phyloP scores from a whole-genome alignment of 2,797 vertebrate species.

The Schizopygopsis malacanthus region DNA sequence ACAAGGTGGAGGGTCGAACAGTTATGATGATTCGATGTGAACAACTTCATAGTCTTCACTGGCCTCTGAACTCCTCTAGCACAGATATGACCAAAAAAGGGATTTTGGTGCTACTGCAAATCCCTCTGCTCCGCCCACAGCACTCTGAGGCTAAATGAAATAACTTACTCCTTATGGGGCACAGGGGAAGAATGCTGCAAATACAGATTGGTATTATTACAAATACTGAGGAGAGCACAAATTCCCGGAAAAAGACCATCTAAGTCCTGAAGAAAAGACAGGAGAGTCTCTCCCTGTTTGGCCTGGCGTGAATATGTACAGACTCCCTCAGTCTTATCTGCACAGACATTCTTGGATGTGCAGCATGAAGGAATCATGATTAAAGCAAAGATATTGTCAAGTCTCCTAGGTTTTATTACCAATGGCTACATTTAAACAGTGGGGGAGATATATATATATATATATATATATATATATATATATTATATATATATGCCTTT shows the following conservation, averaged over 20 bases:
- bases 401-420: neutral
- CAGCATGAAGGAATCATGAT: slow-evolving; percentile 3
- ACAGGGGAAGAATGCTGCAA: slow-evolving; percentile 65
- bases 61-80: slow-evolving; percentile 66
- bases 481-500: too few relatives aligned
- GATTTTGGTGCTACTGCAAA: slow-evolving; percentile 67
- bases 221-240: slow-evolving; percentile 48
- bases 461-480: neutral
- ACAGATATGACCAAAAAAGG: slow-evolving; percentile 82
- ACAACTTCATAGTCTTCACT: slow-evolving; percentile 64
- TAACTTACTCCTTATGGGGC: slow-evolving; percentile 51
- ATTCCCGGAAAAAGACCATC: slow-evolving; percentile 21
- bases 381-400: neutral
- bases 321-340: neutral
- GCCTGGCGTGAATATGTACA: neutral
- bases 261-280: slow-evolving; percentile 33
- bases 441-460: neutral
- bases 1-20: slow-evolving; percentile 63
- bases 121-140: slow-evolving; percentile 64
- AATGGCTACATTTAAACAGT: neutral
- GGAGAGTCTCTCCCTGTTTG: slow-evolving; percentile 8
- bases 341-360: neutral
- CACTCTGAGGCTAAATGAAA: slow-evolving; percentile 49
- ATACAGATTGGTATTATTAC: slow-evolving; percentile 61
- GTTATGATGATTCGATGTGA: slow-evolving; percentile 65